Conservation (phyloP, 1,140 invertebrate species). For the Parapsyche elsis region DNA sequence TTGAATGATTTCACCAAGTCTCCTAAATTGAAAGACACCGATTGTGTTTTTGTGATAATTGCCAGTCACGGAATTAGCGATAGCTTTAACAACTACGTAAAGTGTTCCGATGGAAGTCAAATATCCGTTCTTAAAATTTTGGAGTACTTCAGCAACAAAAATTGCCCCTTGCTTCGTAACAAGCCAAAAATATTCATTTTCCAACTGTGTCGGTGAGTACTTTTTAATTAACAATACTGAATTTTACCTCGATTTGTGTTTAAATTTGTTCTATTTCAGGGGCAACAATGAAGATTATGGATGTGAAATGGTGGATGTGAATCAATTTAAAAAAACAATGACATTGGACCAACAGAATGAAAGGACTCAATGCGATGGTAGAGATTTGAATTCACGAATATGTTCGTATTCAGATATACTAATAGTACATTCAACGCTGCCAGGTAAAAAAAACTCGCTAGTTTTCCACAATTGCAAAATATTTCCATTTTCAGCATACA, state of each 20-base stretch:
- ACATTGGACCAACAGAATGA: background rate
- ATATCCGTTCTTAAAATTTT: conserved; percentile 66
- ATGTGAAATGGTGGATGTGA: background rate
- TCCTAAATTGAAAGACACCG: conserved; percentile 50
- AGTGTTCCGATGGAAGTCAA: conserved; percentile 63
- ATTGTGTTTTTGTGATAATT: conserved; percentile 65
- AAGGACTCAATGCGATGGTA: conserved; percentile 29
- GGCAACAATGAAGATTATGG: conserved; percentile 59
- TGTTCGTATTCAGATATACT: conserved; percentile 73
- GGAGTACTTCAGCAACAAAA: conserved; percentile 71
- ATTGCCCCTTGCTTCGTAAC: conserved; percentile 69
- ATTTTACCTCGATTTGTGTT: background rate
- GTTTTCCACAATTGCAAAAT: too few species aligned
- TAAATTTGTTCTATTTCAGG: conserved; percentile 47
- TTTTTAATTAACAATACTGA: background rate
- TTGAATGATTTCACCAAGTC: conserved; percentile 39
- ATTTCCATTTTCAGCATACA: too few species aligned
- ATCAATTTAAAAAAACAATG: too few species aligned
- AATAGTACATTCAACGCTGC: conserved; percentile 74
- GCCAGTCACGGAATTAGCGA: conserved; percentile 63
- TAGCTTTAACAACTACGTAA: conserved; percentile 61
- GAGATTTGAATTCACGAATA: conserved; percentile 37
- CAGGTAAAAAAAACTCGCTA: conserved; percentile 65
- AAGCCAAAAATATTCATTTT: conserved; percentile 86
- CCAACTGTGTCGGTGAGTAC: conserved; percentile 74